Evolutionary conservation across 2,888 invertebrate genomes (phyloP).

Genomic region (Seladonia tumulorum): DNA sequence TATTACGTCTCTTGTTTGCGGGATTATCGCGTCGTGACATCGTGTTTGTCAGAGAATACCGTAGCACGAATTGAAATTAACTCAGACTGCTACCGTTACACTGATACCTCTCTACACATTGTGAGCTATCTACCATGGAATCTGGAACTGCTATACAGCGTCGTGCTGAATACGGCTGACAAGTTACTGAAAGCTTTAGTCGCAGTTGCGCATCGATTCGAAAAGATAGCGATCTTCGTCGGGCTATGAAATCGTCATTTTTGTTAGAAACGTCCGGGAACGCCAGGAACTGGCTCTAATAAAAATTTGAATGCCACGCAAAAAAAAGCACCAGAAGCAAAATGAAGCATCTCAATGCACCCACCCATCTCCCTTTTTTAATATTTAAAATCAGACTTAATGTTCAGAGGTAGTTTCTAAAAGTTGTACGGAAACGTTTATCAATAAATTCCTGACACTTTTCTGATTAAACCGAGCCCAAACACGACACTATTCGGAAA

Average conservation of each 20-base stretch:
- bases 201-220: slow-evolving; percentile 11
- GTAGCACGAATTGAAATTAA: slow-evolving; percentile 15
- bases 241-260: not conserved
- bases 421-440: no score
- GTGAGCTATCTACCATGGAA: not conserved
- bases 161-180: not conserved
- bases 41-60: slow-evolving; percentile 6
- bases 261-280: not conserved
- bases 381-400: no score
- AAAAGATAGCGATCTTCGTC: not conserved
- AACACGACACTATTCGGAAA: no score
- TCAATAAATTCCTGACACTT: no score
- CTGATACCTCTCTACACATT: slow-evolving; percentile 2
- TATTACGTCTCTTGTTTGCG: not conserved
- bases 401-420: no score
- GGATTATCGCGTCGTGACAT: not conserved
- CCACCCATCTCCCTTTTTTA: no score
- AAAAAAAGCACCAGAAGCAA: no score
- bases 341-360: no score
- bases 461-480: no score
- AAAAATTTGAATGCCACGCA: not conserved
- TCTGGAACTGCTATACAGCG: not conserved
- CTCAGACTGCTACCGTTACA: slow-evolving; percentile 9
- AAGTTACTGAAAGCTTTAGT: slow-evolving; percentile 10
- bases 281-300: not conserved